Base-by-base conservation (phyloP, 2,113 vertebrate species). In the Etheostoma cragini region DNA sequence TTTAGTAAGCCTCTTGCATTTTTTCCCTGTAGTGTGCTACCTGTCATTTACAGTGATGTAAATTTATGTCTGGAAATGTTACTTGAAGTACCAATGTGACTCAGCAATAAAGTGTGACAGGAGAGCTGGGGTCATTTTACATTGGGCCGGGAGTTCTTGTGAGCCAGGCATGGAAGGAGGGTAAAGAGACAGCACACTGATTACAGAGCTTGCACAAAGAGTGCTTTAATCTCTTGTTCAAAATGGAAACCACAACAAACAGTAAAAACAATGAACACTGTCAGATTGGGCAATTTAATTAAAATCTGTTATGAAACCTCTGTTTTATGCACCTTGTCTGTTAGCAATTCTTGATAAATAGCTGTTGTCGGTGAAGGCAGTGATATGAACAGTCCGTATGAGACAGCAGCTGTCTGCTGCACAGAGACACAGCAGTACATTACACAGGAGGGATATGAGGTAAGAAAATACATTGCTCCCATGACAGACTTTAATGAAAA, bases 181-280 rank as follows among this genome's bases (percentile, higher is more conserved):
- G 81, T 72, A 72, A 54, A 14, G 54, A 88, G 82, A 80, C 74
- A 35, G 70, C 22, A 26, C 77, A 30, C 83, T 91, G 87, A 94
- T 92, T 91, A 91, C 89, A 90, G 88, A 82, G 90, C 86, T 77
- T 33, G 64, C 72, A 86, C 87, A 78, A 64, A 86, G 82, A 81
- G 46, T 50, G 66, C 91, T 92, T 71, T 92, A 88, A 93, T 91
- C 88, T 91, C 74, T 13, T 66, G 63, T 81, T 89, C 82, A 80
- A 72, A 85, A 86, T 38, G 35, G 52, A 87, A 92, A 90, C 92
- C 91, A 94, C 88, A 92, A 88, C 88, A 91, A 88, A 85, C 76
- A 77, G 60, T 49, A 62, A 70, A 82, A 86, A 80, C 78, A 84
- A 78, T 70, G 81, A 85, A 61, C 79, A 53, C 79, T 87, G 81